These are phyloP conservation scores for Aphis gossypii DNA, from an alignment of 1,140 invertebrate genomes.

Conservation along the genomic window DNA sequence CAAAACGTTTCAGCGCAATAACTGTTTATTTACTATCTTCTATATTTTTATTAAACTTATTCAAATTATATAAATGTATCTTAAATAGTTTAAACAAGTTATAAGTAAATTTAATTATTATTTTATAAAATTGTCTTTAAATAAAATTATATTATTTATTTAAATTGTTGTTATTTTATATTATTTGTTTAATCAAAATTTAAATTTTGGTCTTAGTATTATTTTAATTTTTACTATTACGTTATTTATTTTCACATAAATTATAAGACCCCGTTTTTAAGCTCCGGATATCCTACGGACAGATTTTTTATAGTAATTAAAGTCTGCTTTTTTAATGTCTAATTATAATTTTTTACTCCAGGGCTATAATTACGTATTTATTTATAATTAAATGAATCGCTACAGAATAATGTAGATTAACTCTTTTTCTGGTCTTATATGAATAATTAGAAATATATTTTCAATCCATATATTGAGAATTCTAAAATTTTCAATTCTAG, in stretches of 20 bases:
- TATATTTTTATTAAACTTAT: no score
- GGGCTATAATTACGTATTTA: neutral
- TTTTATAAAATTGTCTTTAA: neutral
- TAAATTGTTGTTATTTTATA: neutral
- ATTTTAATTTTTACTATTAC: no score
- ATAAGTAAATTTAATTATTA: no score
- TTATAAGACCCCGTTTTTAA: neutral
- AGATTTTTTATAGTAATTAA: neutral
- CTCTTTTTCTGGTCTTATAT: no score
- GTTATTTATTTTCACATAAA: neutral
- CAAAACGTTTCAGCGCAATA: no score
- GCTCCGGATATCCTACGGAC: neutral
- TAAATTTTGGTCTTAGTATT: neutral
- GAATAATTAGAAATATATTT: no score
- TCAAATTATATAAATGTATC: no score
- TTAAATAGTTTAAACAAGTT: no score
- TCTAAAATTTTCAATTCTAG: no score
- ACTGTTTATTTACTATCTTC: no score
- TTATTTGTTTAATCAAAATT: neutral
- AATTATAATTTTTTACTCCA: neutral
- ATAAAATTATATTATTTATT: neutral
- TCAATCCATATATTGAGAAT: no score
- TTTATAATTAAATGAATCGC: neutral
- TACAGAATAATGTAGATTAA: no score
- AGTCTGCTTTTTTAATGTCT: neutral